Evolutionary conservation across 1,140 invertebrate species (phyloP), one percentile per base, ranked within the genome.

Genomic region (Grapholita molesta): DNA sequence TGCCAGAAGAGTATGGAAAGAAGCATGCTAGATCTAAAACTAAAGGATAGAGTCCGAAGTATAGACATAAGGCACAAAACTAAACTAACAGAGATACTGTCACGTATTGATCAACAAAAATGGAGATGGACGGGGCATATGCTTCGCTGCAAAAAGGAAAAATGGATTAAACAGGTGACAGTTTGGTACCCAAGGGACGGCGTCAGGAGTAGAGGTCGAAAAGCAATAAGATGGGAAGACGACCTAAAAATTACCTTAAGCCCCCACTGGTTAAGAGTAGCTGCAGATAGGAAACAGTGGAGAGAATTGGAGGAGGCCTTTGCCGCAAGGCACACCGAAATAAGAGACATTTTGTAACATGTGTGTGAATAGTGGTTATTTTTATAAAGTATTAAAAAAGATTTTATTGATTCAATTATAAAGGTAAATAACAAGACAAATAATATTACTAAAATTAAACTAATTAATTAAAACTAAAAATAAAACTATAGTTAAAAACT

Each of bases 81-180:
- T 6, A 75, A 74, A 70, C 2, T 75, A 38, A 75, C 65, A 42
- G 74, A 80, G 48, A 69, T 78, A 32, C 67, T 74, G 8, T 28
- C 65, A 11, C 64, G 67, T 30, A 78, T 78, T n/a, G 73, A 78
- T 25, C n/a, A n/a, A n/a, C n/a, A n/a, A n/a, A n/a, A n/a, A n/a
- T n/a, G n/a, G n/a, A n/a, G n/a, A n/a, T n/a, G 7, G 28, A 42
- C 38, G 71, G 8, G 74, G 74, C 38, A 72, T 71, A 67, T 74
- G 68, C 69, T 71, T 3, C 48, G 70, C 11, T 57, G 66, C 12
- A 70, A 57, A 18, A 52, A 69, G 32, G 66, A 66, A 21, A 75
- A 75, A 64, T n/a, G 70, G 70, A 75, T 67, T 42, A 74, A 69
- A 64, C 68, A 66, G 23, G 28, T 70, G 28, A 74, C 67, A 53